Evolutionary conservation across 2,888 invertebrate genomes (phyloP).

Genomic region (Drosophila multiciliata): DNA sequence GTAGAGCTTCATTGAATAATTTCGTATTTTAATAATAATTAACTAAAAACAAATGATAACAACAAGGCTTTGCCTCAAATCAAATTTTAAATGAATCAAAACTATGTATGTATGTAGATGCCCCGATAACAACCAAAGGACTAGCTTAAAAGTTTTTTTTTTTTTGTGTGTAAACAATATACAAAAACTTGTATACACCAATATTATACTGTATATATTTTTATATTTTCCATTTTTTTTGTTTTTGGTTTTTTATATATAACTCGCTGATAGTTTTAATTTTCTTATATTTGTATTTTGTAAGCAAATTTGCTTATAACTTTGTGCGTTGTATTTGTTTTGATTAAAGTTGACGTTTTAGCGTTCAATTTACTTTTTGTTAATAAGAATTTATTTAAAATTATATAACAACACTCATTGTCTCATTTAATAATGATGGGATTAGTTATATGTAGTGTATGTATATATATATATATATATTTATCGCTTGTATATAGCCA

Average conservation of each 20-base stretch:
- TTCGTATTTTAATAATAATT: slow-evolving; percentile 14
- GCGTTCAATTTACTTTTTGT: slow-evolving; percentile 45
- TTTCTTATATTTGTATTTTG: slow-evolving; percentile 54
- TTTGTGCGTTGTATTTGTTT: slow-evolving; percentile 71
- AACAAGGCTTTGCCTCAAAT: slow-evolving; percentile 70
- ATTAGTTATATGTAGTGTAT: slow-evolving; percentile 41
- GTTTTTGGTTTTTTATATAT: slow-evolving; percentile 20
- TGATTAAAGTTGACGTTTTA: slow-evolving; percentile 45
- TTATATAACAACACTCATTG: slow-evolving; percentile 74
- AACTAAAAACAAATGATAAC: slow-evolving; percentile 53
- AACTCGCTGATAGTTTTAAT: slow-evolving; percentile 18
- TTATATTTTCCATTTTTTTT: slow-evolving; percentile 22
- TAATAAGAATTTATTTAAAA: slow-evolving; percentile 61
- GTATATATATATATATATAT: slow-evolving; percentile 34
- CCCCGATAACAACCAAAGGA: slow-evolving; percentile 58
- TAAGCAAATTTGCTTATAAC: slow-evolving; percentile 76
- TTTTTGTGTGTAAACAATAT: slow-evolving; percentile 17
- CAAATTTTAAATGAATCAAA: slow-evolving; percentile 44
- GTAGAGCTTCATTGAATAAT: slow-evolving; percentile 14
- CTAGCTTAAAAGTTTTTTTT: slow-evolving; percentile 45
- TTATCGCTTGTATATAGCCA: slow-evolving; percentile 64
- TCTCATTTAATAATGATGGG: slow-evolving; percentile 48
- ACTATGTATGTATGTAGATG: slow-evolving; percentile 2
- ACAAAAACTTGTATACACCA: slow-evolving; percentile 28
- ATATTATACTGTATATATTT: slow-evolving; percentile 5